Evolutionary conservation across 1,140 invertebrate genomes (phyloP), one percentile per base, ranked within the genome.

Genomic region (Microvelia longipes): DNA sequence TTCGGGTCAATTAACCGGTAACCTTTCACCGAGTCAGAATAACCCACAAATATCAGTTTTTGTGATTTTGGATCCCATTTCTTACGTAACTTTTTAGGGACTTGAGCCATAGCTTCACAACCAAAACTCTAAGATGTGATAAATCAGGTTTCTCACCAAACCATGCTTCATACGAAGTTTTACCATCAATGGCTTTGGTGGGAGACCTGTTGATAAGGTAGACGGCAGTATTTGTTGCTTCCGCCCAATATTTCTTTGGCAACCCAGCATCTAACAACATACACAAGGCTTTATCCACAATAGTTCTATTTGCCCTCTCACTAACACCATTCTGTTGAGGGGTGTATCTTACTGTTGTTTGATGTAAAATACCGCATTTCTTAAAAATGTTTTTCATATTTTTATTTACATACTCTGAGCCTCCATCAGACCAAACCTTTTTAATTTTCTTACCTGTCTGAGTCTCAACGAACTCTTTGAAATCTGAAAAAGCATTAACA

Each of bases 261-360:
- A 75, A 26, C n/a, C 73, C 25, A 66, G 72, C 70, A 66, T 74
- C 67, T 27, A 73, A 15, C 14, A 78, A 24, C 69, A 77, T 69
- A 70, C 72, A 72, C 29, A 75, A 71, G 28, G 75, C 74, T 71
- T 74, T 74, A 61, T 80, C 76, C 26, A 79, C 30, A 14, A 80
- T 62, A 0, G 76, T 76, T 1, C 78, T 28, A 68, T 79, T 79
- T 71, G 74, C 73, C 24, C 78, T 65, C 69, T 76, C 80, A 2
- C 74, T 76, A 2, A 77, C 67, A 0, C 77, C 79, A 74, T 82
- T 83, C 72, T 80, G 78, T 72, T 81, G 71, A 0, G 79, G 79
- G 26, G 76, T 75, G 63, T 80, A 78, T 15, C 74, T 63, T n/a
- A 65, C 71, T n/a, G 76, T 66, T 29, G n/a, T 61, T 64, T 68